Base-by-base conservation (phyloP, 1,140 invertebrate species). In the Nephila pilipes region DNA sequence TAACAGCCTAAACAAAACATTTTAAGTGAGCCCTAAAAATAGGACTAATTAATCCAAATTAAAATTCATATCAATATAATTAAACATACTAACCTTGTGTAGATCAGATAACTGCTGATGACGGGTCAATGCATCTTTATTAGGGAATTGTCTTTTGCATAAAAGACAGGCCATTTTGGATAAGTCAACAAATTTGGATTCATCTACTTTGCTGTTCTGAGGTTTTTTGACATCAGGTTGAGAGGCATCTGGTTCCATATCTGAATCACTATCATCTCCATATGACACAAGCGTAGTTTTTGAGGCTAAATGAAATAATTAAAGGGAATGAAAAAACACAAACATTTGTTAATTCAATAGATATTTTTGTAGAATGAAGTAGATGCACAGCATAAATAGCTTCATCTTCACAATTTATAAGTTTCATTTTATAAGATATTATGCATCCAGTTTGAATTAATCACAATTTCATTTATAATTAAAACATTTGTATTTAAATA, bases 141-240 rank as follows among this genome's bases (percentile, higher is more conserved):
- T 98, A 46, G 98, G 97, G 95, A 99, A 99, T 95, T 98, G 98
- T 90, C 99, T 96, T 95, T 99, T 99, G 95, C 99, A 99, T 0
- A 99, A 96, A 10, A 99, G 96, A 95, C 99, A 99, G 0, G 99
- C 98, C 32, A 99, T 95, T 95, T 99, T 99, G 2, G 96, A 96
- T 96, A 97, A 98, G 95, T 99, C 99, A 14, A 98, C 96, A 69
- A 97, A 96, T 65, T 97, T 95, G 14, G 94, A 96, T 96, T 96
- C 97, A 95, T 95, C 96, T 18, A 79, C 75, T 79, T 94, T 94
- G 25, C n/a, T 81, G 58, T 58, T 85, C 29, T 54, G 38, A 25
- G 36, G 63, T 81, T 60, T 92, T 58, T 80, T 92, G 16, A 94
- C 69, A 80, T 94, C 83, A 25, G 29, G 60, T 16, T 69, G 83